Base-by-base conservation (phyloP, 2,888 invertebrate species). In the Tholera decimalis region DNA sequence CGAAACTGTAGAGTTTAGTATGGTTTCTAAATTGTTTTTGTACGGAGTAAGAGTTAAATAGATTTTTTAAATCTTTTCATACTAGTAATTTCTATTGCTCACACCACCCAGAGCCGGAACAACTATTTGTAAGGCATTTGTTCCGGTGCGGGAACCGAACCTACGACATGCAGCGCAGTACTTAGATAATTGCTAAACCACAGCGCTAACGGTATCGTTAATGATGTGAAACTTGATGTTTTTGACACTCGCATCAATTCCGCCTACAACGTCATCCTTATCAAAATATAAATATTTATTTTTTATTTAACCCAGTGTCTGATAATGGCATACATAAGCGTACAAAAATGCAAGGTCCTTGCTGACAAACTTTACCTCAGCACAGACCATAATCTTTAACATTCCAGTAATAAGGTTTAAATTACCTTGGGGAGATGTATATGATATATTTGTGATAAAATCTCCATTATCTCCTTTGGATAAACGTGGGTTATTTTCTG, bases 311-410 rank as follows among this genome's bases (percentile, higher is more conserved):
- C 79, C 79, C 66, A 79, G 73, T 85, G 73, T 80, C 83, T 82
- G 76, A 82, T 61, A 62, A 60, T 33, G 26, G 6, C 26, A 15
- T 62, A 72, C 56, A 47, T 80, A 74, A 73, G 43, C 70, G 55
- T 24, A 74, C 60, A 82, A 84, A 83, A 83, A 82, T 82, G 82
- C 84, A 78, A 82, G 80, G 77, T 76, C 41, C 33, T 68, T 20
- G 5, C 4, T 22, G 18, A 39, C 43, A 59, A 62, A 35, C 11
- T 30, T 37, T 41, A 30, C 5, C 3, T 7, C 3, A 39, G 5
- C 15, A 18, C 13, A 30, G 1, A 33, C 1, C 5, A 46, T 5
- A 13, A 37, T 4, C 35, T 43, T 68, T 66, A 68, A 46, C 3
- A 3, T 6, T 0, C 20, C 3, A 1, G 0, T 0, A 0, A 4